Percentiles rank a stretch among this genome's conserved stretches.
Evolutionary conservation across 2,888 invertebrate genomes (phyloP).

Genomic region (Escarpia spicata): DNA sequence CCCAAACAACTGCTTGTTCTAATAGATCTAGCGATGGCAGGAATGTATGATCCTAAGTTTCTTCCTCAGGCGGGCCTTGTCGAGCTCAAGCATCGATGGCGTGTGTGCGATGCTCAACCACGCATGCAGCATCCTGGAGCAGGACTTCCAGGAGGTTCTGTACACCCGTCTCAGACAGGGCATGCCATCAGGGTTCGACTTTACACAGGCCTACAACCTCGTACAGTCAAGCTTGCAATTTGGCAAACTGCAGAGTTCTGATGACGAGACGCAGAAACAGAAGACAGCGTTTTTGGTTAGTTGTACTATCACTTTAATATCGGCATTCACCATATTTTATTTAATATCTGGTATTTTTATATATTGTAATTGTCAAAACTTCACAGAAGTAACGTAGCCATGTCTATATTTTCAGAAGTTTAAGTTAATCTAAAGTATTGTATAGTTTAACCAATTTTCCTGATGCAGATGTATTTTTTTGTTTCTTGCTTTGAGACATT

Average conservation of each 20-base stretch:
- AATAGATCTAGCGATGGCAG: neutral
- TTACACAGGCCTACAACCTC: conserved; percentile 81
- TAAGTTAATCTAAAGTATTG: neutral
- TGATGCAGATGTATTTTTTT: neutral
- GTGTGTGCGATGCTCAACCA: conserved; percentile 97
- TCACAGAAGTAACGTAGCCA: neutral
- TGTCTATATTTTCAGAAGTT: neutral
- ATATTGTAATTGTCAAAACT: neutral
- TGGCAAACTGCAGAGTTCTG: conserved; percentile 77
- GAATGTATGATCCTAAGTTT: neutral
- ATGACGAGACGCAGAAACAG: conserved; percentile 76
- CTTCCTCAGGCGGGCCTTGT: conserved; percentile 81
- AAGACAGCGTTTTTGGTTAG: conserved; percentile 80
- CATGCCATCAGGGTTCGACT: conserved; percentile 72
- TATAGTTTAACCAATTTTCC: neutral
- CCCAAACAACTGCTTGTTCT: neutral
- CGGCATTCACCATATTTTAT: neutral
- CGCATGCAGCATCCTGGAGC: conserved; percentile 86
- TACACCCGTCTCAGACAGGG: conserved; percentile 80
- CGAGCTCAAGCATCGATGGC: conserved; percentile 91
- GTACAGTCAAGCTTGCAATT: conserved; percentile 83
- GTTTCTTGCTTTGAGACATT: neutral
- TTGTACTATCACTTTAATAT: conserved; percentile 22
- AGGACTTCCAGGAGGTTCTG: conserved; percentile 80
- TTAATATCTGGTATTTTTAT: neutral